Percentiles rank a stretch among this genome's conserved stretches.
Evolutionary conservation across 2,113 vertebrate species (phyloP).

Genomic region (Halichoerus grypus): DNA sequence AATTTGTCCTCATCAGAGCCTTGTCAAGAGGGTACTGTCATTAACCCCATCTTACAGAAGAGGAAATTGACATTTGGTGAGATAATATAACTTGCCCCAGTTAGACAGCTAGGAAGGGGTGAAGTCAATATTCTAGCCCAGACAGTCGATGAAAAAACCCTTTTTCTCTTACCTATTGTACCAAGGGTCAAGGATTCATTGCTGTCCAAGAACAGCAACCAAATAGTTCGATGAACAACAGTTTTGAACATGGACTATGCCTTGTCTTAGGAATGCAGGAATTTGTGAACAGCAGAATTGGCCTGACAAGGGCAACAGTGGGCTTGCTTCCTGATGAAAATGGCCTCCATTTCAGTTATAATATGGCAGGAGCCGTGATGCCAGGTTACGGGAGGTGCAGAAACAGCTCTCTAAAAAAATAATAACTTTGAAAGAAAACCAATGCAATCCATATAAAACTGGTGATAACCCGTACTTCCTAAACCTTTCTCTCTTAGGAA

Average conservation of each 20-base stretch:
- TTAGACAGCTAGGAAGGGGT: neutral
- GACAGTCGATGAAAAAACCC: neutral
- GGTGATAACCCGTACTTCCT: neutral
- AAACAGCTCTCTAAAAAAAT: neutral
- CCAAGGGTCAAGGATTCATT: neutral
- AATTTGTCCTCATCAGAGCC: neutral
- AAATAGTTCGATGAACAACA: neutral
- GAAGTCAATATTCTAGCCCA: neutral
- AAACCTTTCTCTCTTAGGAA: constrained; percentile 89
- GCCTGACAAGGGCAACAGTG: neutral
- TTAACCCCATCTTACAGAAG: neutral
- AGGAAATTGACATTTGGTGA: neutral
- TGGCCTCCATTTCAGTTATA: neutral
- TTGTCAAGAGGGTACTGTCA: neutral
- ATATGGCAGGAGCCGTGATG: rapidly evolving
- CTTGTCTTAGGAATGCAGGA: neutral
- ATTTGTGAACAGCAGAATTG: neutral
- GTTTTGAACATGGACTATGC: neutral
- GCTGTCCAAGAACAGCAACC: neutral
- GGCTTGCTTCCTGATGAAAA: neutral
- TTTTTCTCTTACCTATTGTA: neutral
- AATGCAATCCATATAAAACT: rapidly evolving
- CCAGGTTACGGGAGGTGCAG: neutral
- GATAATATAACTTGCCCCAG: neutral
- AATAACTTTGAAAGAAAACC: neutral